These are phyloP conservation scores for Maniola jurtina DNA, from an alignment of 1,140 invertebrate species.

Conservation along the genomic window DNA sequence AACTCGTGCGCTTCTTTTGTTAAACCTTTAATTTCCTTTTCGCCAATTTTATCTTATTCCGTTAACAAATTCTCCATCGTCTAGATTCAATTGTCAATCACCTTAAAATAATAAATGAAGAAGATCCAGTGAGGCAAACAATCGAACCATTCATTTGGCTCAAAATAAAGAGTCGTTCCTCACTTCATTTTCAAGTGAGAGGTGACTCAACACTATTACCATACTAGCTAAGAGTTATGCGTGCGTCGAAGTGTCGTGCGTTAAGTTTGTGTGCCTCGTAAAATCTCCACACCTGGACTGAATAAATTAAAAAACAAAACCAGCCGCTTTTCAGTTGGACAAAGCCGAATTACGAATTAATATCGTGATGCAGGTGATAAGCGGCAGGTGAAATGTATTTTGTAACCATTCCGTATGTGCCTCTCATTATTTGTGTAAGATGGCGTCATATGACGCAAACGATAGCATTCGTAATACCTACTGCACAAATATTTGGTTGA, in stretches of 20 bases:
- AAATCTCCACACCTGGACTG: slow-evolving; percentile 29
- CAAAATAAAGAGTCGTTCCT: too few relatives aligned
- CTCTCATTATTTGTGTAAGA: slow-evolving; percentile 6
- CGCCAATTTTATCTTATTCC: too few relatives aligned
- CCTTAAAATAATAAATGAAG: too few relatives aligned
- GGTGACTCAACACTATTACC: too few relatives aligned
- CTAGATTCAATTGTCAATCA: too few relatives aligned
- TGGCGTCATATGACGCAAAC: neutral
- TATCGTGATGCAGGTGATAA: slow-evolving; percentile 30
- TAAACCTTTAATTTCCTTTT: too few relatives aligned
- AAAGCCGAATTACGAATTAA: slow-evolving; percentile 12
- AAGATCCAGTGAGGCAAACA: too few relatives aligned
- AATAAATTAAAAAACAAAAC: slow-evolving; percentile 27
- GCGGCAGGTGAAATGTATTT: slow-evolving; percentile 21
- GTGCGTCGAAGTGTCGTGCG: neutral
- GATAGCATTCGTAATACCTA: neutral
- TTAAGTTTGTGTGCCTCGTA: slow-evolving; percentile 6
- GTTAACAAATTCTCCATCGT: too few relatives aligned
- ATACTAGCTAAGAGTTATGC: slow-evolving; percentile 34
- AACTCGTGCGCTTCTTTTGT: too few relatives aligned
- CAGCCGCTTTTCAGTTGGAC: slow-evolving; percentile 12
- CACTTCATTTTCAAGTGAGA: too few relatives aligned
- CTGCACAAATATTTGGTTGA: too few relatives aligned
- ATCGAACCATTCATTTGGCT: too few relatives aligned
- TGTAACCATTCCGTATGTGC: slow-evolving; percentile 6